Conservation (phyloP, 2,113 vertebrate species). For the Telmatochromis brachygnathus region DNA sequence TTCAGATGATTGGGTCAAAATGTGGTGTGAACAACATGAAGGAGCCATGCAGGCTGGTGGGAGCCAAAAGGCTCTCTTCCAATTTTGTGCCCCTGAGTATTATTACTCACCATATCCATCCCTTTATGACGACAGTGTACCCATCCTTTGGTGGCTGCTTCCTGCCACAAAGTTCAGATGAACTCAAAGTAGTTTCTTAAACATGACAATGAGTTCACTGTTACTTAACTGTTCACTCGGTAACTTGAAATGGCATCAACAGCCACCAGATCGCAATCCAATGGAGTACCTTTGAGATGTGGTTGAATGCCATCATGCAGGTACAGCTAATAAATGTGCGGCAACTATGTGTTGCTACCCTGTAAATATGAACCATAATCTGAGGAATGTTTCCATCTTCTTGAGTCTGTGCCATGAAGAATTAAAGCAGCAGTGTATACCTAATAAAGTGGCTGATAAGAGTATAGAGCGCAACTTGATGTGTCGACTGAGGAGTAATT, state of each 20-base stretch:
- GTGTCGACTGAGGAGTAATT: not conserved
- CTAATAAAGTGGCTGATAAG: not conserved
- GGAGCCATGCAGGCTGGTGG: not conserved
- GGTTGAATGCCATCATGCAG: not conserved
- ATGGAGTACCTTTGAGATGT: not conserved
- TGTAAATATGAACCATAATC: not conserved
- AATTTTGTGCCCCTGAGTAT: not conserved
- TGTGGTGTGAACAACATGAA: not conserved
- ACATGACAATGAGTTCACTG: not conserved
- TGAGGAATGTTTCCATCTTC: not conserved
- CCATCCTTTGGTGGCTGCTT: not conserved
- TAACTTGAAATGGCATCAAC: not conserved
- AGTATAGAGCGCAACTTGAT: constrained; percentile 22
- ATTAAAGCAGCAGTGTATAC: not conserved
- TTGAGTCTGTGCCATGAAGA: not conserved
- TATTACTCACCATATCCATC: not conserved
- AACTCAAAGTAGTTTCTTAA: not conserved
- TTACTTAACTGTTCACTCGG: not conserved
- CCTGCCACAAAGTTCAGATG: not conserved
- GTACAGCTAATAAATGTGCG: not conserved
- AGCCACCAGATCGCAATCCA: not conserved
- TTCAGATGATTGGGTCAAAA: not conserved
- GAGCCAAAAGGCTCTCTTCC: not conserved
- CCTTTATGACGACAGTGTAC: accelerated
- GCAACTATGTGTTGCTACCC: not conserved